Percentiles rank a stretch among this genome's conserved stretches.
These are phyloP conservation scores for Lycodopsis pacificus DNA, from an alignment of 2,797 vertebrate genomes.

Conservation along the genomic window DNA sequence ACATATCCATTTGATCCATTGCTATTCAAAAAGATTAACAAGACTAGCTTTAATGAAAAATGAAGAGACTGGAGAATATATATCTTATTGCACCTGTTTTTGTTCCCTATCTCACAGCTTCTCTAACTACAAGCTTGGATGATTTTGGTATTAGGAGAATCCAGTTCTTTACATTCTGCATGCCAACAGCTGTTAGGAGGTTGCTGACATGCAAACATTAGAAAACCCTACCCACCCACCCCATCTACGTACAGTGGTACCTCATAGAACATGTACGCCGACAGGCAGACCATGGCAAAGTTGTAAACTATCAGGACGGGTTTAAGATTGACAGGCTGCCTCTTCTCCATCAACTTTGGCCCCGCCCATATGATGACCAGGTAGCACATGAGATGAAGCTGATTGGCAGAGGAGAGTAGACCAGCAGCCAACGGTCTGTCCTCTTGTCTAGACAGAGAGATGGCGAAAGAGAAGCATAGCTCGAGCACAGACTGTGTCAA, in stretches of 20 bases:
- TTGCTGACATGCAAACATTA: neutral
- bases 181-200: no score
- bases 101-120: no score
- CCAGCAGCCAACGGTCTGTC: constrained; percentile 80
- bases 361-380: constrained; percentile 77
- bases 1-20: no score
- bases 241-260: constrained; percentile 52
- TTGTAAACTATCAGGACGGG: constrained; percentile 75
- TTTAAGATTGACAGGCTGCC: constrained; percentile 70
- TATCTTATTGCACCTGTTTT: no score
- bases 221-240: no score
- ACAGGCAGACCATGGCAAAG: constrained; percentile 81
- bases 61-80: no score
- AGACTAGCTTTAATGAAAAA: no score
- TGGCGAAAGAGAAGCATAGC: neutral
- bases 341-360: constrained; percentile 60
- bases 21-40: no score
- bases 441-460: constrained; percentile 77
- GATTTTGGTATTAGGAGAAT: no score
- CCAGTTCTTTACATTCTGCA: no score
- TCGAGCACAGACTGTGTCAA: neutral
- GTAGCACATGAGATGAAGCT: constrained; percentile 72
- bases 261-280: constrained; percentile 84
- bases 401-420: constrained; percentile 78
- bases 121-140: no score